Conservation (phyloP, 2,888 invertebrate species). For the Orthosia gothica region DNA sequence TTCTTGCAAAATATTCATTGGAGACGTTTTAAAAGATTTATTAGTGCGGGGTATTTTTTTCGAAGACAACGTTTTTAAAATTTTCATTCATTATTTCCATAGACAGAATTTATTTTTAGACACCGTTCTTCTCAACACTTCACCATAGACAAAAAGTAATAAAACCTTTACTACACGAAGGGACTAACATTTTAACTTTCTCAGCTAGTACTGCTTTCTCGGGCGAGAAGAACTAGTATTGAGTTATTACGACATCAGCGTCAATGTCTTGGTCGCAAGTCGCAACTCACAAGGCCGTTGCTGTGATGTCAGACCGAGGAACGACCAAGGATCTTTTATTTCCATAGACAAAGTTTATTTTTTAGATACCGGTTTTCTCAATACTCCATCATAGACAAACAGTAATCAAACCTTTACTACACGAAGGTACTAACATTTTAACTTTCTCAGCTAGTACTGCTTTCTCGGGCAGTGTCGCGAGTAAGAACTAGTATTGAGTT, state of each 20-base stretch:
- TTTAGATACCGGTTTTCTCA: too few relatives aligned
- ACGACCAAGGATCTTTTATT: too few relatives aligned
- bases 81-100: not conserved
- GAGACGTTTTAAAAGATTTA: not conserved
- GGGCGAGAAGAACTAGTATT: slow-evolving; percentile 25
- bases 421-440: slow-evolving; percentile 5
- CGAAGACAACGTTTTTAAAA: not conserved
- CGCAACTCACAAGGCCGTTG: slow-evolving; percentile 46
- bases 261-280: slow-evolving; percentile 33
- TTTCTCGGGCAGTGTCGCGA: slow-evolving; percentile 34
- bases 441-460: slow-evolving; percentile 34
- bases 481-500: slow-evolving; percentile 24
- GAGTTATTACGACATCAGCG: slow-evolving; percentile 26
- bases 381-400: too few relatives aligned
- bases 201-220: slow-evolving; percentile 34
- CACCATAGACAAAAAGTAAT: slow-evolving; percentile 16
- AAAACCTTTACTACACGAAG: not conserved
- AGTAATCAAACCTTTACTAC: not conserved
- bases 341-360: too few relatives aligned
- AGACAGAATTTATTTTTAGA: not conserved
- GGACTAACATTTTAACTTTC: slow-evolving; percentile 38
- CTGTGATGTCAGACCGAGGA: slow-evolving; percentile 25
- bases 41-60: not conserved
- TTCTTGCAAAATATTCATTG: not conserved
- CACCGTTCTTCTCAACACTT: not conserved